Evolutionary conservation across 2,113 vertebrate species (phyloP).

Genomic region (Phasianus colchicus): DNA sequence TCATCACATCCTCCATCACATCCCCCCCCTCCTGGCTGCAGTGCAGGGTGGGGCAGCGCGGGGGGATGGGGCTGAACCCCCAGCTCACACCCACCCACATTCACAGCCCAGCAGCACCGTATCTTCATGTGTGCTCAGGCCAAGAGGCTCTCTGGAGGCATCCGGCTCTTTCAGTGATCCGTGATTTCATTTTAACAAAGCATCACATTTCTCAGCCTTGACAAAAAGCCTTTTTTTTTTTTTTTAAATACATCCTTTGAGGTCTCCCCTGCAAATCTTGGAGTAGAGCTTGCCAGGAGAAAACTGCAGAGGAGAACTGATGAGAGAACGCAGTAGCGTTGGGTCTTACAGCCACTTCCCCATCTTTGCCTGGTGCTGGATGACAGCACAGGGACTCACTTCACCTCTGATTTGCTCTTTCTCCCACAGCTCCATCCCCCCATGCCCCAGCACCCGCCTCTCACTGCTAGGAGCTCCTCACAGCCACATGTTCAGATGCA

Average conservation of each 20-base stretch:
- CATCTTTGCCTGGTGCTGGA: rapidly evolving
- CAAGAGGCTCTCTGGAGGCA: not conserved
- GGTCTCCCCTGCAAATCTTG: not conserved
- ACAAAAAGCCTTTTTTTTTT: too few relatives aligned
- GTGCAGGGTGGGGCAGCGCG: not conserved
- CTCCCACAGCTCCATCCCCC: not conserved
- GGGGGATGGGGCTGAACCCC: too few relatives aligned
- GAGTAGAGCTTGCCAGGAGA: not conserved
- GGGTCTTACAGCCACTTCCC: rapidly evolving
- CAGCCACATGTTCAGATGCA: rapidly evolving
- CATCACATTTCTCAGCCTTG: not conserved
- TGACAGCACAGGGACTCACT: rapidly evolving
- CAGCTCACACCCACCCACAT: too few relatives aligned
- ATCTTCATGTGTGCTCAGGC: not conserved
- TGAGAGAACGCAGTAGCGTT: not conserved
- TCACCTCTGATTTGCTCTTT: rapidly evolving
- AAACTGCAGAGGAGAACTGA: not conserved
- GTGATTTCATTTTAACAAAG: not conserved
- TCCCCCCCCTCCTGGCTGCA: too few relatives aligned
- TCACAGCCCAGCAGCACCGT: not conserved
- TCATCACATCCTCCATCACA: too few relatives aligned
- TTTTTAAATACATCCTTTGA: not conserved
- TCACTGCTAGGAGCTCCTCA: rapidly evolving
- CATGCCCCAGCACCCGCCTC: not conserved
- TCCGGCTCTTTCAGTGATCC: rapidly evolving